A percentile compares a stretch with the other conserved stretches of the same genome.
Conservation (phyloP, 2,113 vertebrate species). For the Ophiodon elongatus region DNA sequence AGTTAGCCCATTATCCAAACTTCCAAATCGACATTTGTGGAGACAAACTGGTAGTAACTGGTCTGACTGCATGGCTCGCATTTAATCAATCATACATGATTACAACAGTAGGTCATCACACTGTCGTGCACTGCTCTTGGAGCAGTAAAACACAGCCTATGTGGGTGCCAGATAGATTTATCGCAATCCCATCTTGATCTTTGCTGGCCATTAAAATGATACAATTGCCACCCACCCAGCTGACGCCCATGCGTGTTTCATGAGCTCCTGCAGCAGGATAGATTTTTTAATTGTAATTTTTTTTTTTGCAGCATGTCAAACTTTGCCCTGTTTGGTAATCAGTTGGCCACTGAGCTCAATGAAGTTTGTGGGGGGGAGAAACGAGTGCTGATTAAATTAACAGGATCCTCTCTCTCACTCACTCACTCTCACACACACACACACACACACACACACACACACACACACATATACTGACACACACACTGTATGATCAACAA, state of each 20-base stretch:
- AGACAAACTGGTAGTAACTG: background rate
- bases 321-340: slow-evolving; percentile 50
- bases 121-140: slow-evolving; percentile 1
- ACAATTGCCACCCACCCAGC: slow-evolving; percentile 41
- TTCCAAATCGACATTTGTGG: slow-evolving; percentile 23
- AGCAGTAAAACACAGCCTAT: background rate
- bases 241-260: slow-evolving; percentile 45
- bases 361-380: slow-evolving; percentile 69
- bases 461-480: background rate
- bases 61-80: background rate
- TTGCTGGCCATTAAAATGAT: slow-evolving; percentile 37
- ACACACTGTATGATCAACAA: slow-evolving; percentile 2
- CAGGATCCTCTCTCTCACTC: slow-evolving; percentile 5
- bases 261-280: slow-evolving; percentile 17
- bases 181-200: slow-evolving; percentile 23
- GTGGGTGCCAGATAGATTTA: slow-evolving; percentile 13
- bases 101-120: background rate
- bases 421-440: background rate
- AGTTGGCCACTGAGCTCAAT: slow-evolving; percentile 44
- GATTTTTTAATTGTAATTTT: background rate
- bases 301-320: slow-evolving; percentile 40
- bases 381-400: slow-evolving; percentile 43
- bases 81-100: slow-evolving; percentile 5
- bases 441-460: background rate
- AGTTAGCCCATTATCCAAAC: slow-evolving; percentile 22